Evolutionary conservation across 1,140 invertebrate species (phyloP), one percentile per base, ranked within the genome.

Genomic region (Drosophila insularis): DNA sequence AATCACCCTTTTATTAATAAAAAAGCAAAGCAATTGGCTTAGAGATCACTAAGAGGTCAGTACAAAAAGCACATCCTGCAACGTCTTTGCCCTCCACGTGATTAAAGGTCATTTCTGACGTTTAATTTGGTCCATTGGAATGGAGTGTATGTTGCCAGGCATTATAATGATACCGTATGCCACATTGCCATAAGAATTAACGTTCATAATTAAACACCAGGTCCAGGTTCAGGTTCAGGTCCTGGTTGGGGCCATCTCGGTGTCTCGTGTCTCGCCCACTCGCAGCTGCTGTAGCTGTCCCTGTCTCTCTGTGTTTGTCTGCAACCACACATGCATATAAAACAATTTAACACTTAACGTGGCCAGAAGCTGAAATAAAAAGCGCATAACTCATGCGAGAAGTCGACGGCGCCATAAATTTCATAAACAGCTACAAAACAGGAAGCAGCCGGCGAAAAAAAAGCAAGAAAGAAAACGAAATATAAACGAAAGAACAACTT

Each of bases 281-380:
- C 32, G 8, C 31, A 10, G 21, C 4, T 17, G 1, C 54, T 11
- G 6, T 14, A 7, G 2, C 13, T 17, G 14, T 17, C 6, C 2
- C 5, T 8, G 31, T 19, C 10, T 27, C 54, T 46, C 8, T n/a
- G 4, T 13, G 39, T 31, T 11, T 13, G 19, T 10, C 55, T 37
- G n/a, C 70, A 53, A 64, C 65, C 70, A 67, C 60, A 71, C 67
- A 60, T 74, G 75, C 70, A 70, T 76, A 84, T 82, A 82, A 82
- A 82, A 82, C 81, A 84, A 82, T 82, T 82, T 85, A 82, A 85
- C 80, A 82, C 80, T 82, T 85, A 85, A 85, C 68, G 80, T 80
- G 81, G 62, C 72, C 81, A 62, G 72, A 62, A 66, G 58, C 72
- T 79, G 71, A 73, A 73, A 75, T 75, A 75, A 75, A 75, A 75